Evolutionary conservation across 2,888 invertebrate species (phyloP).

Genomic region (Uloborus plumipes): DNA sequence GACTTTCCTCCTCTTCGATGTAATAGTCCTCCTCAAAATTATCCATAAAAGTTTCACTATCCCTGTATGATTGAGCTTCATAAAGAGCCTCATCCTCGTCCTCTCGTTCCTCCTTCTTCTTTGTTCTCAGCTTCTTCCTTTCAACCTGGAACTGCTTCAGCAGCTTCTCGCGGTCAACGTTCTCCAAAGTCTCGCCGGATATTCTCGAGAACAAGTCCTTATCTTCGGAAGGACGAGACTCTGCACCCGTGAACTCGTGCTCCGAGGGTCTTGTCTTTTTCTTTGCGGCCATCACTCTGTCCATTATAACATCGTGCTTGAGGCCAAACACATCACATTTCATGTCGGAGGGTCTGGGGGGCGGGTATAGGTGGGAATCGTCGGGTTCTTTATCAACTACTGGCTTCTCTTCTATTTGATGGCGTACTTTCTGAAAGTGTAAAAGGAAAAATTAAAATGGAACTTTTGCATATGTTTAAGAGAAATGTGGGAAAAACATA

Average conservation of each 20-base stretch:
- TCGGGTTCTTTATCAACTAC: not conserved
- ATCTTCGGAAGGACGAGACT: not conserved
- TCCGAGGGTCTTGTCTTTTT: not conserved
- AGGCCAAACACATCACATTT: constrained; percentile 48
- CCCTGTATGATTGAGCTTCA: not conserved
- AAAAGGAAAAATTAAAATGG: too few relatives aligned
- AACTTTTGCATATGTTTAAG: too few relatives aligned
- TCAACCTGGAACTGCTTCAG: constrained; percentile 43
- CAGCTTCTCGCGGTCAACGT: constrained; percentile 6
- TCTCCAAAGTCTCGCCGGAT: constrained; percentile 33
- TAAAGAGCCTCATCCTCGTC: constrained; percentile 21
- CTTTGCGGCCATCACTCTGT: constrained; percentile 33
- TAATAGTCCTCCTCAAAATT: not conserved
- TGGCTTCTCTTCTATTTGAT: not conserved
- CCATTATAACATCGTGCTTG: constrained; percentile 32
- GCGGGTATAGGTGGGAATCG: not conserved
- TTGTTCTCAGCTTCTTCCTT: constrained; percentile 23
- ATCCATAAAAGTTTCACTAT: not conserved
- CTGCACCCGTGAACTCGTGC: not conserved
- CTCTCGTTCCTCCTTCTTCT: not conserved
- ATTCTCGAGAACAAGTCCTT: constrained; percentile 43
- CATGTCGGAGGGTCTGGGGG: constrained; percentile 39
- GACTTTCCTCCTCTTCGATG: not conserved
- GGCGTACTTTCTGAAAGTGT: too few relatives aligned
- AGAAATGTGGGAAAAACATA: too few relatives aligned